phyloP scores from a whole-genome alignment of 2,888 invertebrate species.

The Temnothorax rugatulus region DNA sequence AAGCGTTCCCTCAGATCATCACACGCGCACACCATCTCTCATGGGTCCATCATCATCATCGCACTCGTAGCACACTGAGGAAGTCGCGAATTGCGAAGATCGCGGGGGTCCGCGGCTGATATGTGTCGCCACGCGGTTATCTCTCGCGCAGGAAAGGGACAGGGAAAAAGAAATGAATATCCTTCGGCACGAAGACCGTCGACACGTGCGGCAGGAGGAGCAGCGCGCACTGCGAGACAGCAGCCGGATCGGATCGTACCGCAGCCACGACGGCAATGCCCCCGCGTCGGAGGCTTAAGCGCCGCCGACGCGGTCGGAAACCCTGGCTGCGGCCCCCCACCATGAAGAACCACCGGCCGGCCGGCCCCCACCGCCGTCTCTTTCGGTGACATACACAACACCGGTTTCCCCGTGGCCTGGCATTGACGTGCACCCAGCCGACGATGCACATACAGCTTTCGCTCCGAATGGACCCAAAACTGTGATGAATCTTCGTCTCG shows the following conservation, averaged over 20 bases:
- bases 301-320: slow-evolving; percentile 80
- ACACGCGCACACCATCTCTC: slow-evolving; percentile 44
- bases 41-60: slow-evolving; percentile 22
- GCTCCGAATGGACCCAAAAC: background rate
- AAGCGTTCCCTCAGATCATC: slow-evolving; percentile 5
- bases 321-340: slow-evolving; percentile 73
- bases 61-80: slow-evolving; percentile 40
- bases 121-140: background rate
- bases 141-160: background rate
- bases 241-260: slow-evolving; percentile 77
- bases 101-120: background rate
- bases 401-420: slow-evolving; percentile 69
- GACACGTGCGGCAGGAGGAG: slow-evolving; percentile 38
- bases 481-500: background rate
- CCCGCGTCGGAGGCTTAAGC: slow-evolving; percentile 80
- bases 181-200: slow-evolving; percentile 22
- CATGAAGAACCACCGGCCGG: slow-evolving; percentile 39
- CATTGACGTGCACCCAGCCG: slow-evolving; percentile 58
- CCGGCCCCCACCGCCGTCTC: slow-evolving; percentile 72
- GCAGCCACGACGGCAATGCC: slow-evolving; percentile 84
- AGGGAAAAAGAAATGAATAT: slow-evolving; percentile 20
- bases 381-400: slow-evolving; percentile 73
- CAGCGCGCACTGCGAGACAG: slow-evolving; percentile 64
- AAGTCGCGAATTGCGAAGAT: background rate
- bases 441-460: slow-evolving; percentile 46